phyloP scores from a whole-genome alignment of 92 coral and sea anemone species.

The Pocillopora grandis region DNA sequence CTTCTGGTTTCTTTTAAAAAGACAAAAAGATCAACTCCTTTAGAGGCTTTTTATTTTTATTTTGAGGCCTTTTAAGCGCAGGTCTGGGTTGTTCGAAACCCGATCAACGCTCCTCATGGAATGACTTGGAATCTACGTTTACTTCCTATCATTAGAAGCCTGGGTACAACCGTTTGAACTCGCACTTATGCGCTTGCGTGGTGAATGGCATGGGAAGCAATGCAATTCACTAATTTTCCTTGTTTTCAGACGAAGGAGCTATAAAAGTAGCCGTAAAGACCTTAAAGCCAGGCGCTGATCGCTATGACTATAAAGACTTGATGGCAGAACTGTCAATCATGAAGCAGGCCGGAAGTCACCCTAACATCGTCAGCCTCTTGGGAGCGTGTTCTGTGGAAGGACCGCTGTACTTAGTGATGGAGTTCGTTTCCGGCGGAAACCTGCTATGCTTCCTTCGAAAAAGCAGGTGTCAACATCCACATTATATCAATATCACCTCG shows the following conservation, averaged over 20 bases:
- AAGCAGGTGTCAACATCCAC: conserved; percentile 46
- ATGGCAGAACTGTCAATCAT: conserved; percentile 56
- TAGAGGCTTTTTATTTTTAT: no score
- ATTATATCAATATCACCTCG: conserved; percentile 46
- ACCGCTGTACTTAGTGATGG: conserved; percentile 66
- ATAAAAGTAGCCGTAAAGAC: conserved; percentile 57
- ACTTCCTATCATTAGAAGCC: no score
- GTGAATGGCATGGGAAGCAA: neutral
- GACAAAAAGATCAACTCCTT: no score
- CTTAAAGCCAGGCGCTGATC: conserved; percentile 44
- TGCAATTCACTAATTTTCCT: no score
- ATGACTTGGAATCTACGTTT: no score
- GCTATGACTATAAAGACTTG: conserved; percentile 49
- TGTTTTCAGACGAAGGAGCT: conserved; percentile 39
- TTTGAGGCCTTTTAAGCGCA: no score
- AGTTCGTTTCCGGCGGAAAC: conserved; percentile 65
- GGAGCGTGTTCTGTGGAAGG: conserved; percentile 63
- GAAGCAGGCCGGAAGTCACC: conserved; percentile 60
- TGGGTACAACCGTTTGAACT: no score
- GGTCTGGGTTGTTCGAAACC: no score
- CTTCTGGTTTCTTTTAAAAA: no score
- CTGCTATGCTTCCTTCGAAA: conserved; percentile 54
- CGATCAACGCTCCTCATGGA: no score
- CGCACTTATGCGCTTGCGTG: no score
- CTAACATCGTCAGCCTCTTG: conserved; percentile 55